phyloP scores from a whole-genome alignment of 2,797 vertebrate genomes.

The Cyprinella venusta region DNA sequence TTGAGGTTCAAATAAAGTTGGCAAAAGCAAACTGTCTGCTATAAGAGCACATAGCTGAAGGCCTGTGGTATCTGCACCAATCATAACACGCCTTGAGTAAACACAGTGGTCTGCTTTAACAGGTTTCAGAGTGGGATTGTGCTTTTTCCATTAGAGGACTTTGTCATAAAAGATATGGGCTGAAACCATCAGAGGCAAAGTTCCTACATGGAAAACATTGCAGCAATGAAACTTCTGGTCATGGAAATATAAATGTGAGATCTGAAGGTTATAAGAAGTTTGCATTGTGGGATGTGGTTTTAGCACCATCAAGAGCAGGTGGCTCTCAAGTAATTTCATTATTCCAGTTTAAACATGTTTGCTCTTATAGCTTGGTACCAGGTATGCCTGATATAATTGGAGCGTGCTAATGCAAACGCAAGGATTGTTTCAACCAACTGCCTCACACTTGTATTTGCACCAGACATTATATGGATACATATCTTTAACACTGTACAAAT shows the following conservation, averaged over 20 bases:
- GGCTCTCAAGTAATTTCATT: conserved; percentile 69
- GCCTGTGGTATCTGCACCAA: not conserved
- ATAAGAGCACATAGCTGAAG: conserved; percentile 15
- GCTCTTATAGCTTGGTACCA: conserved; percentile 54
- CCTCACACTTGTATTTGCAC: not conserved
- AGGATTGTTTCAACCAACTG: not conserved
- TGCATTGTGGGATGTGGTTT: conserved; percentile 63
- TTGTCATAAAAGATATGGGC: conserved; percentile 49
- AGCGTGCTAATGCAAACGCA: not conserved
- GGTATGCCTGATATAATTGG: conserved; percentile 7
- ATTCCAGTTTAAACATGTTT: conserved; percentile 64
- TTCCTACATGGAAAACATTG: conserved; percentile 70
- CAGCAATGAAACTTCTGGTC: conserved; percentile 57
- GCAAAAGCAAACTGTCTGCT: not conserved
- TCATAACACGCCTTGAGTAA: not conserved
- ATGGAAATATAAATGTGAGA: conserved; percentile 70
- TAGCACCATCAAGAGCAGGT: conserved; percentile 60
- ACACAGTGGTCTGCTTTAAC: conserved; percentile 12
- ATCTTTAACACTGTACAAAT: not conserved
- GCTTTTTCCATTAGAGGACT: conserved; percentile 63
- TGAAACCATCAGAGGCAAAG: conserved; percentile 60
- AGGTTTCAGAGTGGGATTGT: conserved; percentile 11
- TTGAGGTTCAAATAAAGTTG: not conserved
- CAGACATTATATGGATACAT: not conserved
- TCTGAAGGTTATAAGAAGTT: conserved; percentile 55